phyloP scores from a whole-genome alignment of 2,888 invertebrate genomes.

The Tachystola acroxantha region DNA sequence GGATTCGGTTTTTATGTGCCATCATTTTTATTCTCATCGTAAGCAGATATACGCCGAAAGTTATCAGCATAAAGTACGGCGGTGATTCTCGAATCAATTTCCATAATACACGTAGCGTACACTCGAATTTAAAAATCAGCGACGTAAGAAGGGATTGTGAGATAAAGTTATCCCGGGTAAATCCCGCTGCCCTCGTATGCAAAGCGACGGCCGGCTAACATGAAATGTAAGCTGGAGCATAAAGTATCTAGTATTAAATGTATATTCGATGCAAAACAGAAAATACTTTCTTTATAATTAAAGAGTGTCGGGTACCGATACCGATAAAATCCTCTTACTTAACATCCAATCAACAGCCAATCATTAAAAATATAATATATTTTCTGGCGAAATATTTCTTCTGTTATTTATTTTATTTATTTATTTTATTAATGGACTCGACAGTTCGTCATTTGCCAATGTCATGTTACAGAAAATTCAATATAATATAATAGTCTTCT shows the following conservation, averaged over 20 bases:
- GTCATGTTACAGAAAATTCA: too few relatives aligned
- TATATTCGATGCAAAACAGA: too few relatives aligned
- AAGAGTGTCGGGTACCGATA: too few relatives aligned
- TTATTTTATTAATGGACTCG: too few relatives aligned
- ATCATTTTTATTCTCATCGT: background rate
- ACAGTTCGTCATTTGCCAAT: too few relatives aligned
- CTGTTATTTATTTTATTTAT: too few relatives aligned
- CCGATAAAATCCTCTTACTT: too few relatives aligned
- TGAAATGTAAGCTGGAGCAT: conserved; percentile 36
- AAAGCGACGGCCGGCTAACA: conserved; percentile 44
- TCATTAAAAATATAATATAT: too few relatives aligned
- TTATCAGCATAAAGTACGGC: conserved; percentile 15
- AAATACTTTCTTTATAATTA: too few relatives aligned
- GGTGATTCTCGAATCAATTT: conserved; percentile 48
- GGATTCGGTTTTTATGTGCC: background rate
- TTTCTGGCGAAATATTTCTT: too few relatives aligned
- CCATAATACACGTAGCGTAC: conserved; percentile 47
- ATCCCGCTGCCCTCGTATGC: conserved; percentile 41
- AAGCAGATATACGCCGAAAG: conserved; percentile 3
- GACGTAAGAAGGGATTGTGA: conserved; percentile 42
- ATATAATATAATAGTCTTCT: too few relatives aligned
- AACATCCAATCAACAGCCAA: too few relatives aligned
- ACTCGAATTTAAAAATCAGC: conserved; percentile 56
- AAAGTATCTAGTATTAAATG: background rate
- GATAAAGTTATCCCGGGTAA: conserved; percentile 53